Evolutionary conservation across 2,888 invertebrate genomes (phyloP), one percentile per base, ranked within the genome.

Genomic region (Microctonus brassicae): DNA sequence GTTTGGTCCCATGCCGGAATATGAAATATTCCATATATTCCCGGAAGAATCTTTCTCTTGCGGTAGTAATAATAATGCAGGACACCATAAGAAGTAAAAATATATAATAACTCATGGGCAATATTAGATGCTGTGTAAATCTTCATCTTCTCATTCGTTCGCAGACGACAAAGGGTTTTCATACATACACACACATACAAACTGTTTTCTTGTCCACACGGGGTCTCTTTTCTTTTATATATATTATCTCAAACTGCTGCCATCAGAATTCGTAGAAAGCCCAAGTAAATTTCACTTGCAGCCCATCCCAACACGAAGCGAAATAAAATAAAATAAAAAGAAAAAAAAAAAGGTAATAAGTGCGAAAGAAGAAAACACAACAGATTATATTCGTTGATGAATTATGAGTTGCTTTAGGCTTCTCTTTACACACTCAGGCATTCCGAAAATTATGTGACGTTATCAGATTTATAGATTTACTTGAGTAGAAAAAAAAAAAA

Each of bases 111-210:
- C 36, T 7, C 29, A 29, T n/a, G n/a, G 61, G 36, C 61, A 36
- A 13, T 36, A 33, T 47, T n/a, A n/a, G n/a, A 22, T 36, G 20
- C 57, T 39, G 36, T 57, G 66, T 55, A 66, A 66, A 66, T 57
- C 53, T 66, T 22, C 11, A 29, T 34, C 29, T 20, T n/a, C 36
- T 10, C 26, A 24, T 66, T 55, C 22, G n/a, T n/a, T n/a, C n/a
- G n/a, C 29, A 73, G 71, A 69, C 73, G 75, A 75, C 76, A 73
- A 76, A 76, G 76, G 76, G 76, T 75, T 76, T 73, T 65, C n/a
- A n/a, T n/a, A n/a, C n/a, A n/a, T n/a, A n/a, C n/a, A n/a, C 20
- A 61, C 66, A 66, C 63, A 65, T n/a, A 65, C 53, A 65, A 47
- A 63, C 47, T 52, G 20, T 42, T 22, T 62, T 62, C 42, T 42